A percentile compares a stretch with the other conserved stretches of the same genome.
These are phyloP conservation scores for Pristionchus arcanus DNA, from an alignment of 2,888 invertebrate species.

Conservation along the genomic window DNA sequence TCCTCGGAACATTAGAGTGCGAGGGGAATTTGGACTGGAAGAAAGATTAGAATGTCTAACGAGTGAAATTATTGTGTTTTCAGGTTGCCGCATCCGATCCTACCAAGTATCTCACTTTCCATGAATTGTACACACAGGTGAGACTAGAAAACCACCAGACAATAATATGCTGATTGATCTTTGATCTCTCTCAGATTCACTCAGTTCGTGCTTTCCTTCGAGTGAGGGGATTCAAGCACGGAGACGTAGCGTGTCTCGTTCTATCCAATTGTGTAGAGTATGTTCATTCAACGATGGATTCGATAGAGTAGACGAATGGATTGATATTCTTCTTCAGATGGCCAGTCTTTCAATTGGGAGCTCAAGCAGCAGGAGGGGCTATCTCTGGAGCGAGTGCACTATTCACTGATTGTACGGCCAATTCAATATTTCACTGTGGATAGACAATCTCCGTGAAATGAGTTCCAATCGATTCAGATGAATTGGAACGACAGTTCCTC, in stretches of 20 bases:
- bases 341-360: conserved; percentile 57
- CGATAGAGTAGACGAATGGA: background rate
- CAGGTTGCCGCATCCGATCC: conserved; percentile 34
- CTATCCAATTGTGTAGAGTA: conserved; percentile 71
- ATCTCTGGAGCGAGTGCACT: conserved; percentile 69
- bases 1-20: background rate
- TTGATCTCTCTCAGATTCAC: conserved; percentile 56
- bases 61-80: background rate
- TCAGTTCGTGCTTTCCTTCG: conserved; percentile 65
- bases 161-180: background rate
- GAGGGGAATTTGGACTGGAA: background rate
- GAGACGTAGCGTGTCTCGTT: conserved; percentile 70
- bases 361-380: conserved; percentile 65
- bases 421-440: background rate
- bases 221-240: conserved; percentile 61
- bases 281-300: conserved; percentile 31
- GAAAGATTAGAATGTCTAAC: background rate
- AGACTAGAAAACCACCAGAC: background rate
- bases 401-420: conserved; percentile 69
- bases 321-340: background rate
- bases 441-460: background rate
- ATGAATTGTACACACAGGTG: conserved; percentile 43
- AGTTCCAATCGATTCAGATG: conserved; percentile 58
- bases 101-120: conserved; percentile 42
- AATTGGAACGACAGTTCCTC: conserved; percentile 66